Conservation (phyloP, 2,888 invertebrate species). For the Coleophora deauratella region DNA sequence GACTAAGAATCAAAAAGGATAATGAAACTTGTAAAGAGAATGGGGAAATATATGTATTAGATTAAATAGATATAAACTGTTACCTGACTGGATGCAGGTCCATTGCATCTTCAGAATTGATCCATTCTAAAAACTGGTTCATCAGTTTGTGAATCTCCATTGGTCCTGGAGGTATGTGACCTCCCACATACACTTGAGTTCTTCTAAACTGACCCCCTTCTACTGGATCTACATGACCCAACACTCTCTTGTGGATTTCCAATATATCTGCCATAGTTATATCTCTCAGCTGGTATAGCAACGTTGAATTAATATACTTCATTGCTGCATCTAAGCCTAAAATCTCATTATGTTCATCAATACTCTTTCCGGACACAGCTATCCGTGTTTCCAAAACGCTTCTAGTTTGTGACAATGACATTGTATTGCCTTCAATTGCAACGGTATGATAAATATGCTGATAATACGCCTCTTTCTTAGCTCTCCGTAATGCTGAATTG, state of each 20-base stretch:
- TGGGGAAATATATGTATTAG: too few relatives aligned
- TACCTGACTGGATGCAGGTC: conserved; percentile 90
- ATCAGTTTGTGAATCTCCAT: conserved; percentile 86
- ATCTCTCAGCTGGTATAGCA: conserved; percentile 83
- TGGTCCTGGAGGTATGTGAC: conserved; percentile 94
- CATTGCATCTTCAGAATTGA: conserved; percentile 90
- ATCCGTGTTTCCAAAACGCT: conserved; percentile 90
- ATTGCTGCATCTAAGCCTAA: conserved; percentile 95
- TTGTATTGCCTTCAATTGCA: conserved; percentile 98
- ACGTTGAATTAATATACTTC: conserved; percentile 90
- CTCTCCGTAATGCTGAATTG: conserved; percentile 85
- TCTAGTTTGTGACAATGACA: conserved; percentile 93
- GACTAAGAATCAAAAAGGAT: too few relatives aligned
- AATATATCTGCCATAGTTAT: conserved; percentile 90
- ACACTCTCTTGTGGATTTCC: conserved; percentile 92
- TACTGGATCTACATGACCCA: conserved; percentile 95
- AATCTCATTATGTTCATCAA: conserved; percentile 98
- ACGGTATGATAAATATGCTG: conserved; percentile 97
- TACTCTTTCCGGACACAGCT: conserved; percentile 89
- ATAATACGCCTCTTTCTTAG: conserved; percentile 96
- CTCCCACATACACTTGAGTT: conserved; percentile 95
- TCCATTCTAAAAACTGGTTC: conserved; percentile 92
- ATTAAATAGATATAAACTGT: too few relatives aligned
- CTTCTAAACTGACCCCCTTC: conserved; percentile 91
- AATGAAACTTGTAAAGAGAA: too few relatives aligned